Evolutionary conservation across 2,888 invertebrate genomes (phyloP).

Genomic region (Ashinkailepas kermadecensis): DNA sequence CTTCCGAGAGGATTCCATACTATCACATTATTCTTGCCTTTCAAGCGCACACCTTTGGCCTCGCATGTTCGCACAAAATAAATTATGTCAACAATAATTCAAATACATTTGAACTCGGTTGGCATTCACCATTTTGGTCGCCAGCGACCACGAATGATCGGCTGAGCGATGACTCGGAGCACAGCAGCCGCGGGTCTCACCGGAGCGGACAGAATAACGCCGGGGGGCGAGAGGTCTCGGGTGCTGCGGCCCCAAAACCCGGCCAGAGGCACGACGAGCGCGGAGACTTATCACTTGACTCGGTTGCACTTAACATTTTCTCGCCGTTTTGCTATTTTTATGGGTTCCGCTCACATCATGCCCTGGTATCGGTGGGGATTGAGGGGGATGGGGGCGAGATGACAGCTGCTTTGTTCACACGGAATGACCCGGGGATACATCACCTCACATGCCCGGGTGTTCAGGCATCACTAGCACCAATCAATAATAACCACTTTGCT

Average conservation of each 20-base stretch:
- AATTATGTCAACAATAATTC: slow-evolving; percentile 21
- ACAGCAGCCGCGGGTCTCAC: not conserved
- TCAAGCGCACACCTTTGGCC: slow-evolving; percentile 19
- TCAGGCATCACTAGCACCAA: not conserved
- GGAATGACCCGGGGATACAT: slow-evolving; percentile 17
- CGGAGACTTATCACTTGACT: slow-evolving; percentile 11
- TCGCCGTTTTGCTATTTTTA: slow-evolving; percentile 7
- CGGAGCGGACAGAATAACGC: not conserved
- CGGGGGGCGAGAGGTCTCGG: slow-evolving; percentile 9
- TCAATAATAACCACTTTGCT: slow-evolving; percentile 20
- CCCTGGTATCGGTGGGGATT: not conserved
- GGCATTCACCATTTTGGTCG: slow-evolving; percentile 20
- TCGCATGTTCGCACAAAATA: slow-evolving; percentile 21
- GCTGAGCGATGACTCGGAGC: not conserved
- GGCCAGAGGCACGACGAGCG: not conserved
- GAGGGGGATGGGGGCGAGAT: slow-evolving; percentile 8
- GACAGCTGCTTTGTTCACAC: slow-evolving; percentile 21
- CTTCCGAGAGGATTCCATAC: not conserved
- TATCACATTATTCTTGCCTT: slow-evolving; percentile 15
- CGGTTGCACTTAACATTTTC: not conserved
- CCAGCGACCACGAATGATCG: not conserved
- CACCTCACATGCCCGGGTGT: slow-evolving; percentile 7
- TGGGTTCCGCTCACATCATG: not conserved
- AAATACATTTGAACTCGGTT: slow-evolving; percentile 21
- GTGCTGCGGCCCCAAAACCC: not conserved